Evolutionary conservation across 92 coral and sea anemone species (phyloP).

Genomic region (Porites cylindrica): DNA sequence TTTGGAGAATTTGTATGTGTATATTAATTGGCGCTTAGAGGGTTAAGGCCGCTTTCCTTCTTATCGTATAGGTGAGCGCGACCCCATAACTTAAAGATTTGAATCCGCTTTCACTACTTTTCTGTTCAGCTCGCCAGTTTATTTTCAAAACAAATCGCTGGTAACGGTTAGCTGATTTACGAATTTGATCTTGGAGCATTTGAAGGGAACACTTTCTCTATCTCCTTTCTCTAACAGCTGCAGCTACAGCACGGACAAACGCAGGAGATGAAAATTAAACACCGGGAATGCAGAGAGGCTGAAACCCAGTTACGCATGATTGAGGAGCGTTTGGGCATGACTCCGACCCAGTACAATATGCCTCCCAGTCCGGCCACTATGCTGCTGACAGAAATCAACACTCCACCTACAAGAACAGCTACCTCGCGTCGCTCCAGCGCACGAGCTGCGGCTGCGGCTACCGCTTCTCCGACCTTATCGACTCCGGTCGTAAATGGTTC

Average conservation of each 20-base stretch:
- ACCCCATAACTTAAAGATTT: too few species aligned
- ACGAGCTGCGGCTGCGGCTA: slow-evolving; percentile 58
- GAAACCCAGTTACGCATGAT: slow-evolving; percentile 95
- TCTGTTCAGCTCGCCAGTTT: too few species aligned
- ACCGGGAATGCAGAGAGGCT: slow-evolving; percentile 97
- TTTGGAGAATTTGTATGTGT: too few species aligned
- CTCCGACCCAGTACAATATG: slow-evolving; percentile 98
- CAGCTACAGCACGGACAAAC: slow-evolving; percentile 95
- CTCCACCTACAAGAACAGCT: slow-evolving; percentile 80
- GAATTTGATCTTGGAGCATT: background rate
- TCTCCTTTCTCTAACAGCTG: slow-evolving; percentile 41
- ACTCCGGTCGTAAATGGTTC: slow-evolving; percentile 77
- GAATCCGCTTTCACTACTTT: too few species aligned
- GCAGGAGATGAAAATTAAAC: slow-evolving; percentile 93
- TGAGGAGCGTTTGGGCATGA: slow-evolving; percentile 98
- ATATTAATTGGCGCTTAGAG: too few species aligned
- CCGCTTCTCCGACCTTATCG: slow-evolving; percentile 57
- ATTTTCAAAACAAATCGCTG: too few species aligned
- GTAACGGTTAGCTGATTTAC: too few species aligned
- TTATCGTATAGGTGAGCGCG: too few species aligned
- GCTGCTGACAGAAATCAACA: slow-evolving; percentile 90
- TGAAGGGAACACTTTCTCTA: background rate
- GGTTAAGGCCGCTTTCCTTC: too few species aligned
- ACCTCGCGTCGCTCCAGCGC: slow-evolving; percentile 70
- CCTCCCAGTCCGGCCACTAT: slow-evolving; percentile 99